Conservation (phyloP, 2,113 vertebrate genomes). For the Forbesichthys papilliferus region DNA sequence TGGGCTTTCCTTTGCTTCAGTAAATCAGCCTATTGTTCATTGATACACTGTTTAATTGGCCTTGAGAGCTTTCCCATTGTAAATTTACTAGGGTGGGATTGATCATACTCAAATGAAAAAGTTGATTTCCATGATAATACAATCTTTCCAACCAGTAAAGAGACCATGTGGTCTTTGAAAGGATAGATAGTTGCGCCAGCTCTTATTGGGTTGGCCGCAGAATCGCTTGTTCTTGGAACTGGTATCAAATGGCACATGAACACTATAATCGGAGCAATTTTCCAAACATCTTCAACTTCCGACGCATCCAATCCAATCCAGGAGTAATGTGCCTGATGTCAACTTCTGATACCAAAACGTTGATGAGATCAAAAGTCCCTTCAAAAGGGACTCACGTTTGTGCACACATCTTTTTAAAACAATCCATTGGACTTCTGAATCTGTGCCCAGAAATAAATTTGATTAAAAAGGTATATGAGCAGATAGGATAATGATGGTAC, state of each 20-base stretch:
- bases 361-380: conserved; percentile 77
- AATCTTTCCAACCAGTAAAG: conserved; percentile 81
- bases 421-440: conserved; percentile 61
- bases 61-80: conserved; percentile 44
- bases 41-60: conserved; percentile 41
- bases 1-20: conserved; percentile 15
- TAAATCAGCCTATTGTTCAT: conserved; percentile 26
- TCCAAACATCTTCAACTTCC: conserved; percentile 81
- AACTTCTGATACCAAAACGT: conserved; percentile 74
- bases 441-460: conserved; percentile 59
- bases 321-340: conserved; percentile 76
- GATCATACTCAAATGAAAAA: conserved; percentile 75
- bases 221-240: conserved; percentile 85
- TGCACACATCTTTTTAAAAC: conserved; percentile 57
- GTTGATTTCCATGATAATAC: conserved; percentile 88
- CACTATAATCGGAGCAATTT: conserved; percentile 82
- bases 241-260: conserved; percentile 84
- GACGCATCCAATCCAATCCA: conserved; percentile 75
- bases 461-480: conserved; percentile 72
- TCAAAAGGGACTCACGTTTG: conserved; percentile 59
- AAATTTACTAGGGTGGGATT: conserved; percentile 49
- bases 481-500: conserved; percentile 65
- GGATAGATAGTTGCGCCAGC: conserved; percentile 86
- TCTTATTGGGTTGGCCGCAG: conserved; percentile 87
- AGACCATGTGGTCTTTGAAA: conserved; percentile 88